phyloP scores from a whole-genome alignment of 2,888 invertebrate species.

The Petrophora chlorosata region DNA sequence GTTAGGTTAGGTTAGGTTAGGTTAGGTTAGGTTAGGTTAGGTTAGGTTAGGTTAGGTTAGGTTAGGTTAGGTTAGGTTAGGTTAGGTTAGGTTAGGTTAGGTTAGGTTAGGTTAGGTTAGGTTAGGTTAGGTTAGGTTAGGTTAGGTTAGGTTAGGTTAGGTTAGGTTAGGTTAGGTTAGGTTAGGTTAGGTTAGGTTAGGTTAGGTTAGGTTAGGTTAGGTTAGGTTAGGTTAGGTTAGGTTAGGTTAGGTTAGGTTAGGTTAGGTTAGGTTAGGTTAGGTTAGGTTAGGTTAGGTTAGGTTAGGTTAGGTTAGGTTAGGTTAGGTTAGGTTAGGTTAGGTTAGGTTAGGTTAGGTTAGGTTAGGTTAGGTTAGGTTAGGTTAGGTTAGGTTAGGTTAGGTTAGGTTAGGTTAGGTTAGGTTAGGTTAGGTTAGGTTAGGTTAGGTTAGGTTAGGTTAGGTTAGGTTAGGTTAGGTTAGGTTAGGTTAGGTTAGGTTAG shows the following conservation, averaged over 20 bases:
- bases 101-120: slow-evolving; percentile 29
- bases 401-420: slow-evolving; percentile 35
- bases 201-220: slow-evolving; percentile 35
- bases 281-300: slow-evolving; percentile 28
- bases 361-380: slow-evolving; percentile 29
- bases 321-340: slow-evolving; percentile 36
- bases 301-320: slow-evolving; percentile 36
- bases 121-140: slow-evolving; percentile 24
- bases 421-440: slow-evolving; percentile 36
- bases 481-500: slow-evolving; percentile 31
- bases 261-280: slow-evolving; percentile 30
- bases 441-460: slow-evolving; percentile 36
- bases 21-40: no score
- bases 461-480: slow-evolving; percentile 33
- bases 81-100: no score
- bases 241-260: slow-evolving; percentile 34
- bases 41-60: no score
- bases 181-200: slow-evolving; percentile 31
- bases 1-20: no score
- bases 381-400: slow-evolving; percentile 34
- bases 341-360: slow-evolving; percentile 37
- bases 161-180: slow-evolving; percentile 27
- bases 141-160: slow-evolving; percentile 22
- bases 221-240: slow-evolving; percentile 33
- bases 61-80: no score